These are phyloP conservation scores for Halcyon badia DNA, from an alignment of 2,797 vertebrate genomes.

Conservation along the genomic window DNA sequence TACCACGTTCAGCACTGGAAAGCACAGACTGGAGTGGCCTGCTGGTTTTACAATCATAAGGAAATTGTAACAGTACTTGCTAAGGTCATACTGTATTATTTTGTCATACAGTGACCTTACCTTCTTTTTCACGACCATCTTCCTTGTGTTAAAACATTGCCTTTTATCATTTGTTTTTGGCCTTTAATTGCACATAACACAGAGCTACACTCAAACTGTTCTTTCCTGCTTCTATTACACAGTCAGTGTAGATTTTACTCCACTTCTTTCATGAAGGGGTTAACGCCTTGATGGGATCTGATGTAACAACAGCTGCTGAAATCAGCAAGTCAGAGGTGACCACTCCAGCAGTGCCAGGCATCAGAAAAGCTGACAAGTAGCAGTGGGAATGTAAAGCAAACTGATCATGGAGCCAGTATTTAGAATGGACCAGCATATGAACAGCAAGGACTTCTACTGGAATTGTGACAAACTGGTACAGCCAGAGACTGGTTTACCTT, in stretches of 20 bases:
- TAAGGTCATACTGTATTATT: neutral
- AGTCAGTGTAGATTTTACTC: neutral
- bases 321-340: neutral
- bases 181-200: neutral
- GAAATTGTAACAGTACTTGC: neutral
- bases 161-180: neutral
- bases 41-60: neutral
- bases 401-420: neutral
- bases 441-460: neutral
- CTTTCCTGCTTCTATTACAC: neutral
- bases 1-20: neutral
- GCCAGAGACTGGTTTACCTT: neutral
- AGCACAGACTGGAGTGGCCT: neutral
- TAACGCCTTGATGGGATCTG: neutral
- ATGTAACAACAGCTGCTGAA: neutral
- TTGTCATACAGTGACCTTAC: neutral
- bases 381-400: neutral
- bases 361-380: neutral
- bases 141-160: neutral
- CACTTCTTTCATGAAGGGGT: neutral
- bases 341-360: neutral
- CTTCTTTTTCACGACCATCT: neutral
- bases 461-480: neutral
- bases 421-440: accelerated
- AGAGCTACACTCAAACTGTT: neutral